phyloP scores from a whole-genome alignment of 2,113 vertebrate species.

The Struthidea cinerea region DNA sequence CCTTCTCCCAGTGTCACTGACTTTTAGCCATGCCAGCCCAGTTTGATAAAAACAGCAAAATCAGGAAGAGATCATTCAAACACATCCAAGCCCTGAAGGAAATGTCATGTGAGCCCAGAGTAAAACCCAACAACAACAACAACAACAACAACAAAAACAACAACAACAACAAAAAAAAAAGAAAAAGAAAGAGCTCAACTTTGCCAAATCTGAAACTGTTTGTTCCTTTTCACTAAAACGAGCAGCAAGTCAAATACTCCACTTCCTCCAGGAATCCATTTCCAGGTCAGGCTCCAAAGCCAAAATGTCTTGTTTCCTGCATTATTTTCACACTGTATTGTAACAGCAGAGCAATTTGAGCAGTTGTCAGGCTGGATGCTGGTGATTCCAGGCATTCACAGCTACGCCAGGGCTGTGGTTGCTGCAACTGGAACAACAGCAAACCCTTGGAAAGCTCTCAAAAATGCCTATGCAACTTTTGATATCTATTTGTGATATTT shows the following conservation, averaged over 20 bases:
- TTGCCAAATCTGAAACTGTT: background rate
- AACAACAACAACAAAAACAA: background rate
- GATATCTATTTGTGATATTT: background rate
- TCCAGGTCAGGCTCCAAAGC: background rate
- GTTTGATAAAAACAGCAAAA: background rate
- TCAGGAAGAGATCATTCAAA: background rate
- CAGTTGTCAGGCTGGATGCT: background rate
- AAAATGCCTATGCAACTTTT: background rate
- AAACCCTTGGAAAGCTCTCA: background rate
- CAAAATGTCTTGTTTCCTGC: background rate
- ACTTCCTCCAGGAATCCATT: background rate
- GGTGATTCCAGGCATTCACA: background rate
- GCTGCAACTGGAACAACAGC: background rate
- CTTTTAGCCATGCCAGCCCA: background rate
- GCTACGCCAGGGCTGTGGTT: background rate
- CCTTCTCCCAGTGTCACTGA: background rate
- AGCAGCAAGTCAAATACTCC: background rate
- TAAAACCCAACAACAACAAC: background rate
- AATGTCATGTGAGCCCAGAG: background rate
- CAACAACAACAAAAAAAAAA: background rate
- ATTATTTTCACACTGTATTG: background rate
- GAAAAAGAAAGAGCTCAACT: background rate
- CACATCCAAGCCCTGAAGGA: background rate
- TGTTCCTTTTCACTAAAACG: background rate
- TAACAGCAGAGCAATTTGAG: background rate